Base-by-base conservation (phyloP, 64 coral and sea anemone genomes). In the Stichodactyla mertensii region DNA sequence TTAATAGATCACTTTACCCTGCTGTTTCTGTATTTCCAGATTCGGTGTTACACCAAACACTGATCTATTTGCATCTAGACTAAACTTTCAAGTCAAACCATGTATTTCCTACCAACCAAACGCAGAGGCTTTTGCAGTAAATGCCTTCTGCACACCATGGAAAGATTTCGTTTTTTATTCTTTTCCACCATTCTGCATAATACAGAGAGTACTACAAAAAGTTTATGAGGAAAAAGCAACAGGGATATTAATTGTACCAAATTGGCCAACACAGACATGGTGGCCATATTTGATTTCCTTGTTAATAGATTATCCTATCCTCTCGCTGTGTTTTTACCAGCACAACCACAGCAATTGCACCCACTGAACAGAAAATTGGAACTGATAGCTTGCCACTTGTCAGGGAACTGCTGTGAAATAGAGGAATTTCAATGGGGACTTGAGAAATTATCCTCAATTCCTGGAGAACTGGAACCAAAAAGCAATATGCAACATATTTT, bases 401-500 rank as follows among this genome's bases (percentile, higher is more conserved):
- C 86, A 55, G 86, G 86, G 51, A 0, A 52, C 4, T 15, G 2
- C 86, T 87, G 69, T 52, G 26, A 55, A n/a, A n/a, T 52, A 74
- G 77, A 79, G 86, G 84, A 55, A 51, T 77, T 77, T 87, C 86
- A 87, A 20, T 10, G 53, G 19, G 11, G 77, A 51, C 70, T 82
- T 59, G 77, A 4, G 7, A 22, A 18, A 60, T 0, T 27, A 89
- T 89, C 51, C 88, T 89, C 61, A 77, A 61, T 52, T 51, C 24
- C 6, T 83, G 80, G 88, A 60, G 88, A 64, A 13, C 79, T 0
- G 78, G 88, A 10, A 89, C 88, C 16, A 9, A 52, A 31, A 83
- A 82, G 64, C 77, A 89, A 11, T 89, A 89, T 55, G 3, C 77
- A 28, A 19, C 58, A 4, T 89, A 89, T 31, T 22, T 89, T 45